These are phyloP conservation scores for Euthynnus affinis DNA, from an alignment of 2,797 vertebrate genomes.

Conservation along the genomic window DNA sequence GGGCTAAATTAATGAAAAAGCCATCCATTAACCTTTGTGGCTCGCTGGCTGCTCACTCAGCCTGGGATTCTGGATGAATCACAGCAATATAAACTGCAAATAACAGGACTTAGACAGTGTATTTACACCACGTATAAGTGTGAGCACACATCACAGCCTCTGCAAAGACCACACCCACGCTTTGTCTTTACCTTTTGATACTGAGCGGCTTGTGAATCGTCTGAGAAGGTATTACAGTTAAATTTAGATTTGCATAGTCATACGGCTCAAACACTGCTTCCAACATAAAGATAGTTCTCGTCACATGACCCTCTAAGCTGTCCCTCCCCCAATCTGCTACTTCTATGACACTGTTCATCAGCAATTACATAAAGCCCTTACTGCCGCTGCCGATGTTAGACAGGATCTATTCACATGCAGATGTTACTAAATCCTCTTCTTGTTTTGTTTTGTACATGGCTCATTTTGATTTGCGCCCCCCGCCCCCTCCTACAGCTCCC, in stretches of 20 bases:
- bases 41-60: conserved; percentile 41
- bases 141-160: not conserved
- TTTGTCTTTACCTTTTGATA: not conserved
- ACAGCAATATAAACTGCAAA: conserved; percentile 14
- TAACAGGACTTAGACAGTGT: not conserved
- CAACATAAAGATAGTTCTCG: conserved; percentile 28
- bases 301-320: conserved; percentile 40
- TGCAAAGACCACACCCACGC: not conserved
- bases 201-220: not conserved
- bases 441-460: conserved; percentile 75
- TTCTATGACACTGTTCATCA: conserved; percentile 80
- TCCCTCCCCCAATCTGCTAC: conserved; percentile 40
- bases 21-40: conserved; percentile 64
- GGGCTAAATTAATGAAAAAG: conserved; percentile 53
- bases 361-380: conserved; percentile 84
- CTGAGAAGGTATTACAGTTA: conserved; percentile 24
- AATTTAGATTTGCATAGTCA: conserved; percentile 57
- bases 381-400: conserved; percentile 80
- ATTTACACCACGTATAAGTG: not conserved
- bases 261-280: conserved; percentile 30
- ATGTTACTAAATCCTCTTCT: conserved; percentile 92
- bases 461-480: conserved; percentile 56
- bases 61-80: conserved; percentile 43
- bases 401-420: conserved; percentile 93
- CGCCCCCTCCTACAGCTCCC: conserved; percentile 31